These are phyloP conservation scores for Bombycilla garrulus DNA, from an alignment of 2,113 vertebrate genomes.

Conservation along the genomic window DNA sequence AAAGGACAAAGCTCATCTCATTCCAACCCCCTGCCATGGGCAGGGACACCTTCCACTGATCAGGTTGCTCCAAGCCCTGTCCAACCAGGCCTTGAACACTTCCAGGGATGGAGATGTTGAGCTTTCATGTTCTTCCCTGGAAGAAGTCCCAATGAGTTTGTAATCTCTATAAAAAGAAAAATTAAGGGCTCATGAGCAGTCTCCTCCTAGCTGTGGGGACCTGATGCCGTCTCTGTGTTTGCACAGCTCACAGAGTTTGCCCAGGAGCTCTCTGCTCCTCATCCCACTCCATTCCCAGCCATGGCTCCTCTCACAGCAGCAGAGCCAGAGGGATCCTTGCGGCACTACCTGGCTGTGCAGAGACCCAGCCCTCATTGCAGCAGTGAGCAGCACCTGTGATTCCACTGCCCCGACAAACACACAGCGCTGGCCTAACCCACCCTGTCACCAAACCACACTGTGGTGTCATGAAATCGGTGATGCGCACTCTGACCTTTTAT, in stretches of 20 bases:
- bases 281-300: accelerated
- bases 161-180: neutral
- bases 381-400: neutral
- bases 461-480: neutral
- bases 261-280: neutral
- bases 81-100: neutral
- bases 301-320: accelerated
- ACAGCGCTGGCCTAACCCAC: neutral
- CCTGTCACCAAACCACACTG: neutral
- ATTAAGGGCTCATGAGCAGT: neutral
- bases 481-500: neutral
- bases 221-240: neutral
- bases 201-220: neutral
- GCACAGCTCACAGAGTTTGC: neutral
- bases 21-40: neutral
- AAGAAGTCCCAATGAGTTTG: neutral
- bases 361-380: neutral
- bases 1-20: neutral
- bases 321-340: neutral
- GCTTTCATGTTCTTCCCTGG: neutral
- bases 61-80: neutral
- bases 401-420: neutral
- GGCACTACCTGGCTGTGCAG: accelerated
- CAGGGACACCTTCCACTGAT: neutral
- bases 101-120: neutral